A percentile compares a stretch with the other conserved stretches of the same genome.
These are phyloP conservation scores for Ridgeia piscesae DNA, from an alignment of 1,140 invertebrate species.

Conservation along the genomic window DNA sequence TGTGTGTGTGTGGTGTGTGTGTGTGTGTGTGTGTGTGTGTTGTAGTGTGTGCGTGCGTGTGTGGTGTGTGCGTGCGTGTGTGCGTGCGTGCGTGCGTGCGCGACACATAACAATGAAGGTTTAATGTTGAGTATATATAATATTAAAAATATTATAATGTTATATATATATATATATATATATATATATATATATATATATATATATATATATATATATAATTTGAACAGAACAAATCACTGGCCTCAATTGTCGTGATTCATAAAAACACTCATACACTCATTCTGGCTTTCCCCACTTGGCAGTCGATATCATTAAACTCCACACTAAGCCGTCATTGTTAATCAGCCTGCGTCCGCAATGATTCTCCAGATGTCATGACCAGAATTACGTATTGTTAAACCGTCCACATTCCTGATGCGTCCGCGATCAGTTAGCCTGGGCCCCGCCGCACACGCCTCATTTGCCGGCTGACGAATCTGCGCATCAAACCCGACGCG, in stretches of 20 bases:
- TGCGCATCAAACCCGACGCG: background rate
- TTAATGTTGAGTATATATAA: no score
- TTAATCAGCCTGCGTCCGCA: background rate
- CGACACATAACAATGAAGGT: no score
- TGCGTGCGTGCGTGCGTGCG: background rate
- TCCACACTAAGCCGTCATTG: background rate
- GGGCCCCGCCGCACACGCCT: background rate
- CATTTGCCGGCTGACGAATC: background rate
- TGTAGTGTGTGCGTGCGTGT: no score
- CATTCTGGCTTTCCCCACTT: background rate
- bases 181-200: no score
- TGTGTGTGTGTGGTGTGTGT: no score
- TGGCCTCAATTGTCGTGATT: background rate
- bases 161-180: no score
- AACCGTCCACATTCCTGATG: background rate
- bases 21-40: no score
- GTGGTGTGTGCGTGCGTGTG: background rate
- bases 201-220: no score
- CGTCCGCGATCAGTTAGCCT: background rate
- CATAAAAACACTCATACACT: no score
- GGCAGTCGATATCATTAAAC: background rate
- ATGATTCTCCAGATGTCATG: background rate
- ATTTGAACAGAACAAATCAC: background rate
- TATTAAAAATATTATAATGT: no score
- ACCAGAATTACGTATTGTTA: background rate